Percentiles rank a stretch among this genome's conserved stretches.
phyloP scores from a whole-genome alignment of 2,888 invertebrate species.

The Xestia xanthographa region DNA sequence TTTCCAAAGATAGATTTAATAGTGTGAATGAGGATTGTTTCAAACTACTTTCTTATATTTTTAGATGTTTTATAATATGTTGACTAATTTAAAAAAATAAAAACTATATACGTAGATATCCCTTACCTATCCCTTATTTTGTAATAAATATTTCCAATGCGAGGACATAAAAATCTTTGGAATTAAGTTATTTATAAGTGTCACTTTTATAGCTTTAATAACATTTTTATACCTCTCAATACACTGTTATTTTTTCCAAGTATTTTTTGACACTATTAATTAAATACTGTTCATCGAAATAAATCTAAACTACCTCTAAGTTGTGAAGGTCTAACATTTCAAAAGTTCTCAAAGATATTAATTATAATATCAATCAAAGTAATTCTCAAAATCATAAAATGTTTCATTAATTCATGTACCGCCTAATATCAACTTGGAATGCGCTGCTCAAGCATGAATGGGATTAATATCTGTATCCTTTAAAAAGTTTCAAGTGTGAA shows the following conservation, averaged over 20 bases:
- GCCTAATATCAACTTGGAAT: background rate
- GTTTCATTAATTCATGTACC: background rate
- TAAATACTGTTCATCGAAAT: conserved; percentile 32
- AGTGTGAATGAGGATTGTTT: conserved; percentile 36
- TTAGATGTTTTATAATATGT: background rate
- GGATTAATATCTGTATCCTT: background rate
- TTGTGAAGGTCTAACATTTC: conserved; percentile 39
- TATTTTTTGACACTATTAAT: background rate
- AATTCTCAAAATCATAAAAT: background rate
- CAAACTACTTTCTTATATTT: conserved; percentile 17
- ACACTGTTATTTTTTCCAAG: background rate
- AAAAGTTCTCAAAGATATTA: background rate
- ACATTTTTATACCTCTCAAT: background rate
- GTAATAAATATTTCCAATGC: background rate
- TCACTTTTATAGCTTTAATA: conserved; percentile 2
- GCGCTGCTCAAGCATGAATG: background rate
- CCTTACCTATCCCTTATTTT: background rate
- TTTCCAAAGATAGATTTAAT: conserved; percentile 24
- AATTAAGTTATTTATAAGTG: background rate
- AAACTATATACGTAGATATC: too few species aligned
- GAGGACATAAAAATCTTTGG: background rate
- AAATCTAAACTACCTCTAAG: conserved; percentile 34
- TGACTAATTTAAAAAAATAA: conserved; percentile 7
- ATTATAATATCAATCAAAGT: background rate
- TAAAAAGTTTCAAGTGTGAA: background rate